phyloP scores from a whole-genome alignment of 2,888 invertebrate species.

The Drosophila neotestacea region DNA sequence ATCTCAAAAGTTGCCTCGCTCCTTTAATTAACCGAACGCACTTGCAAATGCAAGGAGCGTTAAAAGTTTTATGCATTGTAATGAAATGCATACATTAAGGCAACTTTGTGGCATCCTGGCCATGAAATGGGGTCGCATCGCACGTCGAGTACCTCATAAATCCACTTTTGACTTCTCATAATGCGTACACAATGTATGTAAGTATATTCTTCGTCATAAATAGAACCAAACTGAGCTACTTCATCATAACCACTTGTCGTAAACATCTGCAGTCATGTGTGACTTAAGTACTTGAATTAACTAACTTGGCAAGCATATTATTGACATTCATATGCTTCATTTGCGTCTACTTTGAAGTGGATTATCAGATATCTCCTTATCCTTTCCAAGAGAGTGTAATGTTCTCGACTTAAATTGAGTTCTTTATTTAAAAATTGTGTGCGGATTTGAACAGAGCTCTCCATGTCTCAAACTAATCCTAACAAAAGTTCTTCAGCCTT shows the following conservation, averaged over 20 bases:
- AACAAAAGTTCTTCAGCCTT: too few relatives aligned
- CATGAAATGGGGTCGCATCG: conserved; percentile 14
- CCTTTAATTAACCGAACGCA: conserved; percentile 64
- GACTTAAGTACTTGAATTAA: conserved; percentile 4
- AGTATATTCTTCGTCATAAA: too few relatives aligned
- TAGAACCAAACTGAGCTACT: not conserved
- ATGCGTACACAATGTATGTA: conserved; percentile 17
- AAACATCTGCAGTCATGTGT: conserved; percentile 8
- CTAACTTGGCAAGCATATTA: conserved; percentile 4
- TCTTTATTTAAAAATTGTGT: too few relatives aligned
- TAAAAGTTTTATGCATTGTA: conserved; percentile 65
- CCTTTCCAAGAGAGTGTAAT: too few relatives aligned
- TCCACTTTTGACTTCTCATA: conserved; percentile 30
- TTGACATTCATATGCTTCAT: conserved; percentile 3
- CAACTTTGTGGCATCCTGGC: conserved; percentile 57
- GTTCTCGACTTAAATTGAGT: too few relatives aligned
- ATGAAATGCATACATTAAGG: conserved; percentile 62
- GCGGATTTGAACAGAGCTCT: too few relatives aligned
- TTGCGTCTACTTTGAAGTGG: not conserved
- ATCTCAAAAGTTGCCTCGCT: conserved; percentile 31
- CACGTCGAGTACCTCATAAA: conserved; percentile 44
- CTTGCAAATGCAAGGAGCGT: conserved; percentile 45
- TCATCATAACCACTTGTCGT: conserved; percentile 16
- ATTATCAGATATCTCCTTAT: too few relatives aligned
- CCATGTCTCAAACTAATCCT: too few relatives aligned